Conservation (phyloP, 1,140 invertebrate species). For the Brachionus angularis region DNA sequence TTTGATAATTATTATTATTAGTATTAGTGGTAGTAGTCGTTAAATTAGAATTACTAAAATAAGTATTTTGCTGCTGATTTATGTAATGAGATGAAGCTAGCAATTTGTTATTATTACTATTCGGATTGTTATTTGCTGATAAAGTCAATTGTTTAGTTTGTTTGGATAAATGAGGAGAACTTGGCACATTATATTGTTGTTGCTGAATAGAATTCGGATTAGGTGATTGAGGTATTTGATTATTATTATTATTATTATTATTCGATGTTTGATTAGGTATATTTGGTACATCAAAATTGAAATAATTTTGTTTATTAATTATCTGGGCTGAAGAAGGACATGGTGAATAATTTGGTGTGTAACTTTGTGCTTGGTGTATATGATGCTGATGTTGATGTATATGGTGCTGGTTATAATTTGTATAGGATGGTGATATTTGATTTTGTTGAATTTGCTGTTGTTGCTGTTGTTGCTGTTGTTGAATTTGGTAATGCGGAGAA, state of each 20-base stretch:
- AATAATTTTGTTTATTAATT: conserved; percentile 18
- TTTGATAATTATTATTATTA: conserved; percentile 3
- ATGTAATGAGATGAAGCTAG: too few relatives aligned
- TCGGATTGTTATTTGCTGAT: background rate
- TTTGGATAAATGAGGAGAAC: conserved; percentile 2
- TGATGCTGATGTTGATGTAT: background rate
- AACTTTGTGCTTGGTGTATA: conserved; percentile 26
- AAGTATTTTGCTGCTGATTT: too few relatives aligned
- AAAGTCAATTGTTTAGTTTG: background rate
- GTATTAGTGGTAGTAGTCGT: too few relatives aligned
- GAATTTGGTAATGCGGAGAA: background rate
- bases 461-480: background rate
- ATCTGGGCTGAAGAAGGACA: conserved; percentile 27
- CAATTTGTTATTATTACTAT: too few relatives aligned
- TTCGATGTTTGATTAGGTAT: background rate
- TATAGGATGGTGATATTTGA: conserved; percentile 7
- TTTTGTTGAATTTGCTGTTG: background rate
- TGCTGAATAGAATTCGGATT: background rate
- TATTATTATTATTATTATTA: too few relatives aligned
- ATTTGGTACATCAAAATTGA: conserved; percentile 25
- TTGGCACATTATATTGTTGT: conserved; percentile 11
- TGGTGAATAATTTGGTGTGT: conserved; percentile 39
- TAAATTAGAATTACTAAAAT: too few relatives aligned
- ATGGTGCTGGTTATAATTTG: background rate
- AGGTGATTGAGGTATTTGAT: conserved; percentile 37